phyloP scores from a whole-genome alignment of 1,140 invertebrate species.

The Apis mellifera region Amel_HAv3.1 CM009934.2:8225501-8226000 shows the following conservation, averaged over 20 bases:
- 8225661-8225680: too few relatives aligned
- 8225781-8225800: neutral
- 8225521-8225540: neutral
- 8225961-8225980: conserved; percentile 43
- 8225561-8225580: too few relatives aligned
- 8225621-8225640: too few relatives aligned
- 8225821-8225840: conserved; percentile 6
- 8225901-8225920: conserved; percentile 14
- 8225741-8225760: neutral
- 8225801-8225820: neutral
- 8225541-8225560: too few relatives aligned
- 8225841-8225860: neutral
- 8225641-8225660: too few relatives aligned
- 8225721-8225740: too few relatives aligned
- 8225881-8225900: neutral
- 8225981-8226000: conserved; percentile 65
- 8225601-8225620: too few relatives aligned
- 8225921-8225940: neutral
- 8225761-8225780: neutral
- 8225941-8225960: conserved; percentile 28
- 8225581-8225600: too few relatives aligned
- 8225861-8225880: neutral
- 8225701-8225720: too few relatives aligned
- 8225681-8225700: too few relatives aligned
- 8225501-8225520: neutral